Evolutionary conservation across 2,797 vertebrate genomes (phyloP).

Genomic region (Micropoecilia bifurca): DNA sequence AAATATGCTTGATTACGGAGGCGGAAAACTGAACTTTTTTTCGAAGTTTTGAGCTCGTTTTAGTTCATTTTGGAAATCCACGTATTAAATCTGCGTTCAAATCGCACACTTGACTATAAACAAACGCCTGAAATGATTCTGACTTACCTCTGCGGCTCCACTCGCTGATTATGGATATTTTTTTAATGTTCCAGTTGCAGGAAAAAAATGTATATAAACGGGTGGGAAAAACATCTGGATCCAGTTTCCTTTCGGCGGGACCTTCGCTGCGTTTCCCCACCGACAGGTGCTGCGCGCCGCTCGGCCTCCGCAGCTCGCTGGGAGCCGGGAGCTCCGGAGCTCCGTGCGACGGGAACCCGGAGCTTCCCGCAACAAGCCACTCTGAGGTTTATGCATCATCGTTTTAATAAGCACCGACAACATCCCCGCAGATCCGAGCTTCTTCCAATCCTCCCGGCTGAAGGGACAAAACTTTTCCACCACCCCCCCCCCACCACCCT

Average conservation of each 20-base stretch:
- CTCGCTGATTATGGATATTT: neutral
- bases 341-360: constrained; percentile 39
- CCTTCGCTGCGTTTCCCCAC: constrained; percentile 74
- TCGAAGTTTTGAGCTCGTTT: neutral
- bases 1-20: neutral
- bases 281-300: constrained; percentile 70
- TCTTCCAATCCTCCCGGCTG: constrained; percentile 81
- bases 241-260: constrained; percentile 19
- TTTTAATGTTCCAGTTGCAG: constrained; percentile 10
- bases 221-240: constrained; percentile 24
- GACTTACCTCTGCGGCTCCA: constrained; percentile 59
- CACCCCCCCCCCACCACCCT: constrained; percentile 82
- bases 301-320: constrained; percentile 57
- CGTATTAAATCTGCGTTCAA: neutral
- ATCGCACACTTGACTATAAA: neutral
- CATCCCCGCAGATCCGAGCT: constrained; percentile 76
- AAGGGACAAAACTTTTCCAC: constrained; percentile 82
- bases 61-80: neutral
- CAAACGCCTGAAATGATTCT: neutral
- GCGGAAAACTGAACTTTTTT: neutral
- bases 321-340: constrained; percentile 19
- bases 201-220: neutral
- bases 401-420: constrained; percentile 84
- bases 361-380: constrained; percentile 48
- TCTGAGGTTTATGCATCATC: constrained; percentile 77